Evolutionary conservation across 1,140 invertebrate species (phyloP), one percentile per base, ranked within the genome.

Genomic region (Drosophila leontia): DNA sequence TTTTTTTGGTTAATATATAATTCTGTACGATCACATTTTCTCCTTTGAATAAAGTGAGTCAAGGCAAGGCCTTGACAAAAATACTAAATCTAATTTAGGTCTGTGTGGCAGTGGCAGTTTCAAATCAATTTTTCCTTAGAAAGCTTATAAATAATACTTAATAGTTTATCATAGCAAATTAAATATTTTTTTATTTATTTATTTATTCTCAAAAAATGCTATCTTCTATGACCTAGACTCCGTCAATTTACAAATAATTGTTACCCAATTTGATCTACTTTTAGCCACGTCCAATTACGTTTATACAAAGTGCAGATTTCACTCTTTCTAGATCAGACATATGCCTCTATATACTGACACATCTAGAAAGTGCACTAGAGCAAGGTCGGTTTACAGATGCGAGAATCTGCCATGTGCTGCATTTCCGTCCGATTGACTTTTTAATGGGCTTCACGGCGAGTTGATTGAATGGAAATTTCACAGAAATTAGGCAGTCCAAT

Each of bases 401-500:
- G 12, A 26, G 19, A 35, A 29, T 29, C 34, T 45, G 58, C 42
- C 58, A 63, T 55, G 15, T 70, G 47, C 39, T 74, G 59, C 71
- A 62, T 77, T 80, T 56, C 60, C 39, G 59, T 83, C 50, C 77
- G 80, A 83, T 84, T 83, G 84, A 88, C 71, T 78, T 70, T 84
- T 87, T 80, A 88, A 87, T 84, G 74, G 72, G 68, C 76, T 60
- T 48, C 53, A 51, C 47, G 50, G 32, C 17, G 65, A 67, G 45
- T 56, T 77, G 76, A 80, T 78, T 90, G 68, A 78, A 80, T 80
- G 55, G 51, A 84, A 78, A 74, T 74, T 77, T 78, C 55, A 81
- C 69, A 80, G 45, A 75, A 75, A 71, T 84, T 63, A 61, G 69
- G 61, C 62, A 48, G 57, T 8, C 55, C 69, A 75, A 88, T 80